Conservation (phyloP, 1,140 invertebrate genomes). For the Zophobas morio region DNA sequence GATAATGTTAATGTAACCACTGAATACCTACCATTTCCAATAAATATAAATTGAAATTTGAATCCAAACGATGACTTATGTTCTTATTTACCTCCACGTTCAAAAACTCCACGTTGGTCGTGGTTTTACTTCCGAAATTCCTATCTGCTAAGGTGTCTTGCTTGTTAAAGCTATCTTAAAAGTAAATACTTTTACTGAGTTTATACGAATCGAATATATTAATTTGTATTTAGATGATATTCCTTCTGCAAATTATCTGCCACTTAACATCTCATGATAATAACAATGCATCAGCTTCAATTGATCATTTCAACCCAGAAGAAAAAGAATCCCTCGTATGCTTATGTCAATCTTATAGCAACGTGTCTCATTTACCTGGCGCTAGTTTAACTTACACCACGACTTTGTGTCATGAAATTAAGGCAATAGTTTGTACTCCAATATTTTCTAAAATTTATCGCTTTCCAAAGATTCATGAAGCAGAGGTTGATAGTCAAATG, state of each 20-base stretch:
- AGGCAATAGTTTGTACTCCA: conserved; percentile 53
- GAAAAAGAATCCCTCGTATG: too few species aligned
- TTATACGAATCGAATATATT: too few species aligned
- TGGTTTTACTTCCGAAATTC: conserved; percentile 47
- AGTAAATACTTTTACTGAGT: too few species aligned
- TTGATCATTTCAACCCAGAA: too few species aligned
- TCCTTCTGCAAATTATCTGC: too few species aligned
- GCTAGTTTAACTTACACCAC: too few species aligned
- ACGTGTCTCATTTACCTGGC: too few species aligned
- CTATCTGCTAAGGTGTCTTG: conserved; percentile 47
- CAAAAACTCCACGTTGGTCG: conserved; percentile 31
- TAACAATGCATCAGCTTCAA: too few species aligned
- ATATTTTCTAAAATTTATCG: conserved; percentile 62
- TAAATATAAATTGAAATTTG: conserved; percentile 1
- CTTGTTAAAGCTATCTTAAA: conserved; percentile 30
- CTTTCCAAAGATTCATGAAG: conserved; percentile 64
- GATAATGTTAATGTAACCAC: conserved; percentile 1
- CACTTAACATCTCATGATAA: too few species aligned
- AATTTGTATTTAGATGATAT: too few species aligned
- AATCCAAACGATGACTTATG: conserved; percentile 3
- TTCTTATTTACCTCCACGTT: conserved; percentile 7
- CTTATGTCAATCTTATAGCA: too few species aligned
- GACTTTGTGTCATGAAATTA: conserved; percentile 57
- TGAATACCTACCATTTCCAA: background rate
- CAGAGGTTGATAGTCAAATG: conserved; percentile 67